Evolutionary conservation across 2,113 vertebrate genomes (phyloP), one percentile per base, ranked within the genome.

Genomic region (Elaphurus davidianus): DNA sequence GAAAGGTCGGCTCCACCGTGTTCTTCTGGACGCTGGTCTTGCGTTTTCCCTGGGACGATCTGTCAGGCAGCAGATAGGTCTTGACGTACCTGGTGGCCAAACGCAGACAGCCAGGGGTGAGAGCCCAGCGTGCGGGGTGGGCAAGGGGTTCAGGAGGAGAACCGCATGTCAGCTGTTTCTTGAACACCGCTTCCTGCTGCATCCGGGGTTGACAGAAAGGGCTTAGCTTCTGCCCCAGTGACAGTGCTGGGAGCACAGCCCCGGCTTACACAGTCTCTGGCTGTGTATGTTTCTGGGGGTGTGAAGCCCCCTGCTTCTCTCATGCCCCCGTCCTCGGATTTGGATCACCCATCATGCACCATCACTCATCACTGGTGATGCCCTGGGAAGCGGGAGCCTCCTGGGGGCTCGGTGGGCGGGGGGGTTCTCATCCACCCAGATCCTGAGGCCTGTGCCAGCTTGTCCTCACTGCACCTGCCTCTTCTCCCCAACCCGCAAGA

Each of bases 21-120:
- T 99, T 99, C 98, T 98, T 99, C 95, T 99, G 99, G 55, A 99
- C 97, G 4, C 98, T 23, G 0, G 99, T 99, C 99, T 99, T 99
- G 98, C 99, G 98, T 93, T 99, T 99, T 82, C 97, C 96, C 88
- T 94, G 98, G 50, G 99, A 97, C n/a, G 99, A 99, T 96, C 99
- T 99, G 85, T 99, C 99, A 0, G 99, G 99, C 91, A 99, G 99
- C 90, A 99, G 98, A 82, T 99, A 99, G 92, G 99, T 97, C 96
- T 99, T 99, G 16, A 99, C 98, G n/a, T 99, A 99, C 88, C 99
- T 99, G 86, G 67, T 15, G 55, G 76, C 52, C 4, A 96, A 79
- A 95, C 5, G 47, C 33, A 93, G 93, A 30, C 79, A n/a, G 55
- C 83, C 28, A 21, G 43, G 36, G 54, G 27, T 36, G 43, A 28